Base-by-base conservation (phyloP, 37 sponge, comb jelly and placozoan species). In the Geodia barretti region DNA sequence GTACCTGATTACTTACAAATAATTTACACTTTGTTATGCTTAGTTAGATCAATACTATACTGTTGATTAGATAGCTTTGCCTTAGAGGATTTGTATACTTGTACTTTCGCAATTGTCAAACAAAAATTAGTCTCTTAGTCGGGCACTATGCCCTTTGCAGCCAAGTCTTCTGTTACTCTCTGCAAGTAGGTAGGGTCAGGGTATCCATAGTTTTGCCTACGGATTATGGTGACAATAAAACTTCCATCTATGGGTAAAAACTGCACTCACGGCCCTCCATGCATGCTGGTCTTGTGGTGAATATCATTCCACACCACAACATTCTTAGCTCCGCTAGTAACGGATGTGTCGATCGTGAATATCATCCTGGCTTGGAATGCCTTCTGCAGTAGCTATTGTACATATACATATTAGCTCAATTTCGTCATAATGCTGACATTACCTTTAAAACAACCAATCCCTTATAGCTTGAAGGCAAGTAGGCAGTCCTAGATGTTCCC, bases 131-230 rank as follows among this genome's bases (percentile, higher is more conserved):
- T 47, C 54, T 24, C 31, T 61, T 33, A 58, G 33, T 4, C n/a
- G n/a, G n/a, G n/a, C n/a, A 75, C 61, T 23, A 92, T 84, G 42
- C 92, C 92, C 36, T 89, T 87, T 23, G 72, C 76, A 24, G 39
- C 72, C 4, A 93, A 79, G 33, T 93, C 94, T 30, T 85, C 83
- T n/a, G 76, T 79, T 26, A 93, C 90, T 41, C 94, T 72, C 59
- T 74, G 66, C 37, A 93, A 39, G 63, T 93, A 93, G 38, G 65
- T 68, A 0, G 70, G 54, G 37, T 93, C 94, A 41, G 94, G 94
- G 64, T 93, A 93, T 60, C 94, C 94, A n/a, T n/a, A n/a, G n/a
- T n/a, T n/a, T 8, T 26, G 24, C 71, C 71, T 70, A 11, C n/a
- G 35, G 31, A 4, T 30, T 31, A 29, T 31, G 30, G 20, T 1